phyloP scores from a whole-genome alignment of 2,888 invertebrate species.

The Lasiommata megera region DNA sequence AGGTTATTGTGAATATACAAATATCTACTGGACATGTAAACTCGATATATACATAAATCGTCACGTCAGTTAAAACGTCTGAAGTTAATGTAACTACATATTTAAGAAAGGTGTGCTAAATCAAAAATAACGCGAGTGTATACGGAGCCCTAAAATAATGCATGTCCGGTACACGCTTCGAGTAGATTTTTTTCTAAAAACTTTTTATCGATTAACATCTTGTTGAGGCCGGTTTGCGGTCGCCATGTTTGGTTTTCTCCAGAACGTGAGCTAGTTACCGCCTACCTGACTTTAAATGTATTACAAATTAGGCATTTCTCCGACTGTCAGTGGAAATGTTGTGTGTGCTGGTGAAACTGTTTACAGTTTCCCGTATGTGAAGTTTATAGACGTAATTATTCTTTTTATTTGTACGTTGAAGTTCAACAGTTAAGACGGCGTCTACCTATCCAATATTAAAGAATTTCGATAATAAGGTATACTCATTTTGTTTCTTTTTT shows the following conservation, averaged over 20 bases:
- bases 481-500: too few relatives aligned
- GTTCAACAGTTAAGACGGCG: too few relatives aligned
- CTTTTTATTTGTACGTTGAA: not conserved
- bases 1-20: too few relatives aligned
- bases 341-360: not conserved
- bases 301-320: slow-evolving; percentile 21
- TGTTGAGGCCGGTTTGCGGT: slow-evolving; percentile 31
- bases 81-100: too few relatives aligned
- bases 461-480: too few relatives aligned
- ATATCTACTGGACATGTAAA: too few relatives aligned
- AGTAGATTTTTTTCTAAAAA: slow-evolving; percentile 25
- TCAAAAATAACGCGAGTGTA: not conserved
- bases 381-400: not conserved
- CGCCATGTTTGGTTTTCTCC: slow-evolving; percentile 35
- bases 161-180: not conserved
- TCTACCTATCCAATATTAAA: too few relatives aligned
- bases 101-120: too few relatives aligned
- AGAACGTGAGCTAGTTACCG: slow-evolving; percentile 33
- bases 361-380: not conserved
- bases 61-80: too few relatives aligned
- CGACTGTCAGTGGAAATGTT: slow-evolving; percentile 4
- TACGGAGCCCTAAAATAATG: slow-evolving; percentile 2
- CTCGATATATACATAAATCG: too few relatives aligned
- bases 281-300: slow-evolving; percentile 11
- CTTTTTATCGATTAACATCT: slow-evolving; percentile 40